phyloP scores from a whole-genome alignment of 2,888 invertebrate genomes.

The Harpalus rufipes region DNA sequence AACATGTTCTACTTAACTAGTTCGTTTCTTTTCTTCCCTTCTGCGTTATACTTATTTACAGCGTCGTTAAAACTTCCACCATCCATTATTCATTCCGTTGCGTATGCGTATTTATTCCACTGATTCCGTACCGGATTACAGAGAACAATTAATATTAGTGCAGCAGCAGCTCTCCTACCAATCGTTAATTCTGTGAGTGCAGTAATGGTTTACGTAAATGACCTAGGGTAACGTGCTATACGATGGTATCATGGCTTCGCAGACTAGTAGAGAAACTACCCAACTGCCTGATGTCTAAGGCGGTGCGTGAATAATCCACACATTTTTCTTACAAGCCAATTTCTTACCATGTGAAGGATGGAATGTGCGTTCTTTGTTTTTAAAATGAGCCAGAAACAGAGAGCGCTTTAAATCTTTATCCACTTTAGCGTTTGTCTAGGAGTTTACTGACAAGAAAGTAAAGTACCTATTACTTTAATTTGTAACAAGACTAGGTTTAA shows the following conservation, averaged over 20 bases:
- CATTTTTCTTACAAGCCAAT: conserved; percentile 23
- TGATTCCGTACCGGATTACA: not conserved
- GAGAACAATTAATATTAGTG: conserved; percentile 2
- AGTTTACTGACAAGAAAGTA: no score
- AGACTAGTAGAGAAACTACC: not conserved
- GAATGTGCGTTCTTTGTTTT: not conserved
- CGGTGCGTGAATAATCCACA: conserved; percentile 19
- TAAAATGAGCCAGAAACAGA: not conserved
- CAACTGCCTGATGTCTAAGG: not conserved
- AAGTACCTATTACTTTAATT: no score
- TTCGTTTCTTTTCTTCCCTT: not conserved
- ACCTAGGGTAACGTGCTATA: not conserved
- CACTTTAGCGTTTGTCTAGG: not conserved
- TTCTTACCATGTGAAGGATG: not conserved
- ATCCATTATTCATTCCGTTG: not conserved
- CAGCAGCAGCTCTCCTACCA: not conserved
- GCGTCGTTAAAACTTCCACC: not conserved
- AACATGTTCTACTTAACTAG: not conserved
- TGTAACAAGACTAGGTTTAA: not conserved
- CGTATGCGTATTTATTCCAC: not conserved
- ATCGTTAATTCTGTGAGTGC: not conserved
- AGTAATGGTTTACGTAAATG: not conserved
- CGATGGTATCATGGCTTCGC: not conserved
- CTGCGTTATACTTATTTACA: not conserved
- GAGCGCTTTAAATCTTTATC: not conserved